Evolutionary conservation across 1,140 invertebrate species (phyloP).

Genomic region (Mizuhopecten yessoensis): DNA sequence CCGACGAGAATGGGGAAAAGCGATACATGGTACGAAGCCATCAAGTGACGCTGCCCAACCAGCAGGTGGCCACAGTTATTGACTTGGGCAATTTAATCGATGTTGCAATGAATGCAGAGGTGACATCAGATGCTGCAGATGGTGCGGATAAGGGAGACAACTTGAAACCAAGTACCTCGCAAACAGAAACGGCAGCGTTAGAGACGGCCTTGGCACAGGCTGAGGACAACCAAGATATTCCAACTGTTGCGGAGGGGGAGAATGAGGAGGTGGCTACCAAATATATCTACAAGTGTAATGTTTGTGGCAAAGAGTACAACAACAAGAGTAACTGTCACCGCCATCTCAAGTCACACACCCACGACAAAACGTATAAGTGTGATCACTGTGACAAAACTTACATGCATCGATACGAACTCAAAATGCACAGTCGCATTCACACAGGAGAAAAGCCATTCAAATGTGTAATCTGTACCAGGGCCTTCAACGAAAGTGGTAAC

Average conservation of each 20-base stretch:
- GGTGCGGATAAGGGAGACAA: background rate
- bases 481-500: slow-evolving; percentile 63
- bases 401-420: slow-evolving; percentile 61
- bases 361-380: slow-evolving; percentile 61
- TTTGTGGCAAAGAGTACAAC: slow-evolving; percentile 64
- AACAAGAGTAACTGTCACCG: slow-evolving; percentile 65
- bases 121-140: background rate
- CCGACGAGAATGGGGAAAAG: slow-evolving; percentile 31
- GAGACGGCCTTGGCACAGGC: background rate
- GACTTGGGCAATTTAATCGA: slow-evolving; percentile 59
- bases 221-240: background rate
- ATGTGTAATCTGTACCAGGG: slow-evolving; percentile 62
- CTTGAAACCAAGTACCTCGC: background rate
- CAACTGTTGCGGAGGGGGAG: slow-evolving; percentile 42
- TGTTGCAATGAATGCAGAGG: slow-evolving; percentile 49
- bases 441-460: slow-evolving; percentile 66
- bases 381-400: slow-evolving; percentile 56
- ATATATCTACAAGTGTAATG: slow-evolving; percentile 65
- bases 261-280: slow-evolving; percentile 54
- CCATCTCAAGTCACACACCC: slow-evolving; percentile 61
- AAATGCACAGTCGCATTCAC: slow-evolving; percentile 63
- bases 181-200: background rate
- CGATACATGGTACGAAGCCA: slow-evolving; percentile 51
- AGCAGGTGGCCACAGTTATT: slow-evolving; percentile 62
- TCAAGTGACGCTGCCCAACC: slow-evolving; percentile 63